phyloP scores from a whole-genome alignment of 1,140 invertebrate species.

The Subanguina moxae region DNA sequence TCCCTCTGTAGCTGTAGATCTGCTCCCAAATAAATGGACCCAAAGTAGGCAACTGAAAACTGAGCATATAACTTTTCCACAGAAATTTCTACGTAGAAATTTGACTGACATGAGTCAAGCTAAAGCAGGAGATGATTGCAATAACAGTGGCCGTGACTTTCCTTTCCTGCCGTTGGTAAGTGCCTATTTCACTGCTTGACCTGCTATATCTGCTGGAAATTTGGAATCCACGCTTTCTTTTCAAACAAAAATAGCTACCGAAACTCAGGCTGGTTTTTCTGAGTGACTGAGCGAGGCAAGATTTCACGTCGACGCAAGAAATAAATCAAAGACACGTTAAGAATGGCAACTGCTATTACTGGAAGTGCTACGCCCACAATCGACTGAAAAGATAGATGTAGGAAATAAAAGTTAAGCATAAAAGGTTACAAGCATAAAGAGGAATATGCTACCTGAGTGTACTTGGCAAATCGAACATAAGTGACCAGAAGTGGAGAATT shows the following conservation, averaged over 20 bases:
- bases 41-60: conserved; percentile 39
- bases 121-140: conserved; percentile 48
- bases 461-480: conserved; percentile 22
- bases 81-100: conserved; percentile 3
- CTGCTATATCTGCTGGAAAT: conserved; percentile 17
- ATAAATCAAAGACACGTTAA: conserved; percentile 52
- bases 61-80: conserved; percentile 11
- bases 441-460: conserved; percentile 18
- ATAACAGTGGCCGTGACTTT: conserved; percentile 49
- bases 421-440: too few relatives aligned
- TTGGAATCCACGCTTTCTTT: neutral
- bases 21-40: conserved; percentile 50
- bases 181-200: conserved; percentile 34
- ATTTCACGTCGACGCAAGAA: conserved; percentile 46
- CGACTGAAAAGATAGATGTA: conserved; percentile 14
- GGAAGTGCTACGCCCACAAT: conserved; percentile 30
- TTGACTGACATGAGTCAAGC: conserved; percentile 44
- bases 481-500: conserved; percentile 11
- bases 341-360: conserved; percentile 47
- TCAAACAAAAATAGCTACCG: conserved; percentile 15
- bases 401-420: neutral
- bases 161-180: conserved; percentile 47
- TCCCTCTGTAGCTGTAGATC: conserved; percentile 30
- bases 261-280: conserved; percentile 33
- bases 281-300: conserved; percentile 32